A percentile compares a stretch with the other conserved stretches of the same genome.
phyloP scores from a whole-genome alignment of 2,888 invertebrate genomes.

The Lithophane socia region DNA sequence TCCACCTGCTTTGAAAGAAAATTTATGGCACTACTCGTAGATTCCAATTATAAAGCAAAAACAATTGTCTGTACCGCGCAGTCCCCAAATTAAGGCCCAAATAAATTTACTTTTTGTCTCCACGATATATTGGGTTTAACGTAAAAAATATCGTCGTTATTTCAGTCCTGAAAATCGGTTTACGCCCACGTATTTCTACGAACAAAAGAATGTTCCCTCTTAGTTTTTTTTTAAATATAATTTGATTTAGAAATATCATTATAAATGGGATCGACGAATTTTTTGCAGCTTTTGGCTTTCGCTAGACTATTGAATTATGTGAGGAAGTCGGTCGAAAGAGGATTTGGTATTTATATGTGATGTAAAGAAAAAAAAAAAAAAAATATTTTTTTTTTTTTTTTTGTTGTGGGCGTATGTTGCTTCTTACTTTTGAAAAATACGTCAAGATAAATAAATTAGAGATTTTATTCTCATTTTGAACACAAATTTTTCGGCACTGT shows the following conservation, averaged over 20 bases:
- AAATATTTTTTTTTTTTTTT: not conserved
- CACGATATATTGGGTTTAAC: conserved; percentile 3
- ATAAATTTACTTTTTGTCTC: conserved; percentile 33
- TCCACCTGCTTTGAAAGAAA: not conserved
- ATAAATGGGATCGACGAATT: conserved; percentile 12
- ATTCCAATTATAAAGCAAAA: conserved; percentile 13
- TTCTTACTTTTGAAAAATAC: not conserved
- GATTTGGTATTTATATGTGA: not conserved
- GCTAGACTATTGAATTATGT: not conserved
- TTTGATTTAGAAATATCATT: conserved; percentile 26
- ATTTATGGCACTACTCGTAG: not conserved
- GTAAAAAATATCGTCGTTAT: conserved; percentile 34
- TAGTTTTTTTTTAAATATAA: conserved; percentile 26
- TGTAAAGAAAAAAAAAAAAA: not conserved
- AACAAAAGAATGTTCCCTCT: conserved; percentile 9
- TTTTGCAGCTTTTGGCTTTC: conserved; percentile 8
- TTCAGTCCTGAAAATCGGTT: conserved; percentile 33
- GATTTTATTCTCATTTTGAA: not conserved
- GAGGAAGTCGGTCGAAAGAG: conserved; percentile 13
- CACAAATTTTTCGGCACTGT: not conserved
- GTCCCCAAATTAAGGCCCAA: conserved; percentile 13
- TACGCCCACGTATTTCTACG: conserved; percentile 34
- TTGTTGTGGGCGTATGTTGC: not conserved
- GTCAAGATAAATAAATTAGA: not conserved
- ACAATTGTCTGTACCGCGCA: not conserved